Evolutionary conservation across 1,140 invertebrate genomes (phyloP), one percentile per base, ranked within the genome.

Genomic region (Aphelinus atriplicis): DNA sequence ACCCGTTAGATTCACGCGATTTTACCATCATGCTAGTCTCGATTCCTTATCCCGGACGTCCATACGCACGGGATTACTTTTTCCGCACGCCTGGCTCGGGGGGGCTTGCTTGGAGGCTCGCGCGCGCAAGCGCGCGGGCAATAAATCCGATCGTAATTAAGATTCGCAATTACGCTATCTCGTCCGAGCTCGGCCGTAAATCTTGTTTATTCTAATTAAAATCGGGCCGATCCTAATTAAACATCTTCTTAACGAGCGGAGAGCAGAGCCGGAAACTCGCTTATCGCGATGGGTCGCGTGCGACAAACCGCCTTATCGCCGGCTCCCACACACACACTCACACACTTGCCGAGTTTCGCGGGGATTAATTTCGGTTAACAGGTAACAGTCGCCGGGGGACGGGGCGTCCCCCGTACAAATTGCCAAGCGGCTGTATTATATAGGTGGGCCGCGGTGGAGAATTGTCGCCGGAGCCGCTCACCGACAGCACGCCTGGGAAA

Each of bases 351-450:
- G 10, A 26, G 73, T 53, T 60, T 73, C 65, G 69, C 58, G 75
- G 53, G 76, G 73, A 75, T 77, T 79, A 79, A 79, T 77, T 79
- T 77, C 67, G 75, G 75, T 77, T 78, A 79, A 77, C 78, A 77
- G 78, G 78, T 77, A 78, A 79, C 75, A 77, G 78, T 70, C 78
- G 72, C 78, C 71, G 48, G 48, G 78, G 78, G 78, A 79, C 66
- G 10, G 58, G 58, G 4, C 58, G 58, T 60, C 26, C 7, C 62
- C 26, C 26, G 56, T 58, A 69, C 63, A 77, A 77, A 78, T 78
- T 77, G 71, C 70, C 53, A 48, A 4, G 51, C 51, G 4, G 51
- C 51, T 53, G 51, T 53, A 53, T 53, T 9, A 53, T 26, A 26
- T 53, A 53, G 9, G 51, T 53, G 0, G 51, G 51, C 9, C 4